Evolutionary conservation across 2,113 vertebrate species (phyloP), one percentile per base, ranked within the genome.

Genomic region (Tichodroma muraria): DNA sequence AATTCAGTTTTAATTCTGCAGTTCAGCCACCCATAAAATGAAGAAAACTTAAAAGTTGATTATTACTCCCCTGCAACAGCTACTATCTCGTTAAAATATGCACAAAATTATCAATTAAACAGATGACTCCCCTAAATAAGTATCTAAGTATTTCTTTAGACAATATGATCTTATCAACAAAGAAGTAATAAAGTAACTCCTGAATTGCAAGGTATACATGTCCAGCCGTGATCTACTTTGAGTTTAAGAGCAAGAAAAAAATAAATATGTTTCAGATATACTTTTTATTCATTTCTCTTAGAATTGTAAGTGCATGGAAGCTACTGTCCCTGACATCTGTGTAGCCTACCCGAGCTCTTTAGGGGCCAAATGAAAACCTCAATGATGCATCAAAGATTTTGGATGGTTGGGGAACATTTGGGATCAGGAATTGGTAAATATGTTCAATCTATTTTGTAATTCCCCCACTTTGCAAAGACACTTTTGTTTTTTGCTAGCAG

Each of bases 401-500:
- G 31, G 70, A 38, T 72, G 49, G 2, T 11, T 64, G 19, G 33
- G 23, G 17, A 45, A 63, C 0, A 0, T 56, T 71, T 85, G 49
- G 40, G 49, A 76, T 64, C 40, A 69, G 54, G 33, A 91, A 64
- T 9, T 78, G 31, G 30, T 71, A 79, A 27, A 19, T 35, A 9
- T 44, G 31, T 73, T 70, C 24, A 45, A 7, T 17, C 33, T 73
- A 12, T 60, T 77, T 60, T 54, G 37, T 50, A 57, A 70, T 30
- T 59, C 31, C 19, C 50, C n/a, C 4, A 6, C 38, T 57, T 72
- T 47, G 35, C 35, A 88, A 78, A 71, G 63, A 63, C 13, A 42
- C 7, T 15, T 69, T 15, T 47, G 28, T 18, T 52, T 53, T 85
- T 72, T 80, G n/a, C 31, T 57, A 40, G 23, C 45, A 25, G 45